Evolutionary conservation across 30 jellyfish, hydroid and myxozoan genomes (phyloP).

Genomic region (Cassiopea andromeda): DNA sequence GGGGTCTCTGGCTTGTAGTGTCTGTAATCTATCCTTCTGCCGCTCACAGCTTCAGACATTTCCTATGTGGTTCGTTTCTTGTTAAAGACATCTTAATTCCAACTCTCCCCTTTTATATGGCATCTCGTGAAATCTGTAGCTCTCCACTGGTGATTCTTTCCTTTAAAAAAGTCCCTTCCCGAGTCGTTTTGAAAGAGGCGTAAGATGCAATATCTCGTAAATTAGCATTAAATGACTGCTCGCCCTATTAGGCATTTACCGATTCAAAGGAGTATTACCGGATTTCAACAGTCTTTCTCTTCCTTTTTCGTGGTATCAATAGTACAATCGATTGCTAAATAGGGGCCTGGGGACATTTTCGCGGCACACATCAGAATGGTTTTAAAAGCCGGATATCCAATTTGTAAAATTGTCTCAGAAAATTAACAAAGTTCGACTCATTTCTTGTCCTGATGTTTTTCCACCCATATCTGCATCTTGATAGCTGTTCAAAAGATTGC

Average conservation of each 20-base stretch:
- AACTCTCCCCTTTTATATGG: not conserved
- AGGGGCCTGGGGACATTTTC: constrained; percentile 1
- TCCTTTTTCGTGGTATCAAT: not conserved
- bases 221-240: not conserved
- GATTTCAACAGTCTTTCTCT: not conserved
- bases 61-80: not conserved
- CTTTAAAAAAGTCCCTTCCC: not conserved
- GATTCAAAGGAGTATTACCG: not conserved
- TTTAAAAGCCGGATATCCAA: constrained; percentile 2
- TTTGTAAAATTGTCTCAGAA: not conserved
- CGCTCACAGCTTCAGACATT: not conserved
- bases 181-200: not conserved
- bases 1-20: not conserved
- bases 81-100: not conserved
- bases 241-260: not conserved
- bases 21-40: not conserved
- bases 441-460: constrained; percentile 13
- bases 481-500: not conserved
- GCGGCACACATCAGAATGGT: not conserved
- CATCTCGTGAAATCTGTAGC: not conserved
- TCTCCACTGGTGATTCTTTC: not conserved
- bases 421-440: not conserved
- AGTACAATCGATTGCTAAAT: not conserved
- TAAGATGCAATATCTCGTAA: not conserved
- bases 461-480: not conserved